A percentile compares a stretch with the other conserved stretches of the same genome.
These are phyloP conservation scores for Microctonus brassicae DNA, from an alignment of 2,888 invertebrate species.

Conservation along the genomic window DNA sequence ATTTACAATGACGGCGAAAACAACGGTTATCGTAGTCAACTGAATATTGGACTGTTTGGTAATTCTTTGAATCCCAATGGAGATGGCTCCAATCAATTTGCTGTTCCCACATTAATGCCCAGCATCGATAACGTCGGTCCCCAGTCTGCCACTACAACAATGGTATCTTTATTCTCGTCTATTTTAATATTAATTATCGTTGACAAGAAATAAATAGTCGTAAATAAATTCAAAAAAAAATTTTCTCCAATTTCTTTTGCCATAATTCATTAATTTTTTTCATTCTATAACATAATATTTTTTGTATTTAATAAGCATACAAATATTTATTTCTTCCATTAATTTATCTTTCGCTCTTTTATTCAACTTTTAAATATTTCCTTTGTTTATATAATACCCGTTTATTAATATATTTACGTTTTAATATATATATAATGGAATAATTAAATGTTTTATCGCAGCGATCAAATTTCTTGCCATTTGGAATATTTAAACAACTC, in stretches of 20 bases:
- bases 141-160: slow-evolving; percentile 58
- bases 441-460: not conserved
- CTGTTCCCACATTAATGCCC: slow-evolving; percentile 53
- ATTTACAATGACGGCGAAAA: slow-evolving; percentile 53
- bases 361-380: not conserved
- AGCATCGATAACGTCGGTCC: slow-evolving; percentile 58
- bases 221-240: not conserved
- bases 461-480: not conserved
- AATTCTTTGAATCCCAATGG: slow-evolving; percentile 58
- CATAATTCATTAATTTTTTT: not conserved
- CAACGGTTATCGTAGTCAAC: slow-evolving; percentile 56
- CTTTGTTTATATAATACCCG: not conserved
- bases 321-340: not conserved
- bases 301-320: not conserved
- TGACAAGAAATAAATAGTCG: not conserved
- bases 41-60: slow-evolving; percentile 64
- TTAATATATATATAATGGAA: not conserved
- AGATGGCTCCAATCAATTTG: slow-evolving; percentile 46
- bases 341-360: not conserved
- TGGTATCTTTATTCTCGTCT: slow-evolving; percentile 57
- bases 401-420: not conserved
- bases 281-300: not conserved
- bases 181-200: not conserved
- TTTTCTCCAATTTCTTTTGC: slow-evolving; percentile 5
- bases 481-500: not conserved